Evolutionary conservation across 2,113 vertebrate genomes (phyloP).

Genomic region (Gallinago media): DNA sequence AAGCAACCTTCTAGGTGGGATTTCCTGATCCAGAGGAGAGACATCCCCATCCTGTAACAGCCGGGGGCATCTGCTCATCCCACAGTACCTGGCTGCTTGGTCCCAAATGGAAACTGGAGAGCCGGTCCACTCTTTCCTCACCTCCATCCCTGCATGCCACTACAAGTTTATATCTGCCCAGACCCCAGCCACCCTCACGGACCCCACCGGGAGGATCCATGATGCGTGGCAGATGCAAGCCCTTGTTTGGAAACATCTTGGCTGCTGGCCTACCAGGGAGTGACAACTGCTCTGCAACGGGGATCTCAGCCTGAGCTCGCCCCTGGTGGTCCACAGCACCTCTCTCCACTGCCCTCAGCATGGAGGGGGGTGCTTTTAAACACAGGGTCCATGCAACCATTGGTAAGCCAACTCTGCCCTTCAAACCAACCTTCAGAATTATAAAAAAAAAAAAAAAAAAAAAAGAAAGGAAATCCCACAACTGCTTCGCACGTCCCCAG

Average conservation of each 20-base stretch:
- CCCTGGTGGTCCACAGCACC: not conserved
- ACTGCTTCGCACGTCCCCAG: not conserved
- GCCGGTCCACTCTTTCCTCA: not conserved
- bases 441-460: not conserved
- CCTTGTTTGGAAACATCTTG: not conserved
- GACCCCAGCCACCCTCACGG: not conserved
- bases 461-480: not conserved
- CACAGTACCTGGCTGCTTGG: not conserved
- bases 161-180: not conserved
- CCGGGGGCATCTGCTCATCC: not conserved
- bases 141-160: not conserved
- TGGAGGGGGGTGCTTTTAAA: not conserved
- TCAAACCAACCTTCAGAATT: not conserved
- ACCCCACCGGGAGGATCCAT: not conserved
- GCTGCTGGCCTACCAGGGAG: not conserved
- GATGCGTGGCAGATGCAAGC: not conserved
- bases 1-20: not conserved
- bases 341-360: not conserved
- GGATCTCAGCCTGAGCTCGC: rapidly evolving
- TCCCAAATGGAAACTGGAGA: not conserved
- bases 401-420: not conserved
- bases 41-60: not conserved
- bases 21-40: not conserved
- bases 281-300: not conserved
- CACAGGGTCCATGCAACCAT: not conserved